phyloP scores from a whole-genome alignment of 2,113 vertebrate species.

The Haliaeetus leucogaster region DNA sequence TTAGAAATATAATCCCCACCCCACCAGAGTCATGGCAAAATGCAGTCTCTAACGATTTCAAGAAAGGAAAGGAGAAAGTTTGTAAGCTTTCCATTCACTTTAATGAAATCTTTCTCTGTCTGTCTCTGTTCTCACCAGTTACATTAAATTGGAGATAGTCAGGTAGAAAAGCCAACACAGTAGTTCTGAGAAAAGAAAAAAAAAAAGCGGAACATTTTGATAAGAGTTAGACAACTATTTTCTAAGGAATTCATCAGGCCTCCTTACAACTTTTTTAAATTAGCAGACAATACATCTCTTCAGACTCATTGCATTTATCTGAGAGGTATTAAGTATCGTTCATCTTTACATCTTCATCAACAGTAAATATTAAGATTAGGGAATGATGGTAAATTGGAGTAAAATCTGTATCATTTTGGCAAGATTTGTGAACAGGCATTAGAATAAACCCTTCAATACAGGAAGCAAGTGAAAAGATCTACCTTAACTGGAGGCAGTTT shows the following conservation, averaged over 20 bases:
- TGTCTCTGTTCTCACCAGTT: neutral
- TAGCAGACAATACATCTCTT: neutral
- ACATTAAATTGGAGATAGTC: neutral
- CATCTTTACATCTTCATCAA: neutral
- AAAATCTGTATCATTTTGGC: neutral
- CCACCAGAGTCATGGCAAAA: neutral
- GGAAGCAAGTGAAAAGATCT: neutral
- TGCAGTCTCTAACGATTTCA: neutral
- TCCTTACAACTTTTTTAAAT: neutral
- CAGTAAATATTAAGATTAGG: neutral
- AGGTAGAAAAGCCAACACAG: neutral
- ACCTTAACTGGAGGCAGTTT: neutral
- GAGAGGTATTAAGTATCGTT: neutral
- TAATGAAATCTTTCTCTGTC: neutral
- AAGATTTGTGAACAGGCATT: neutral
- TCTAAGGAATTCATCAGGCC: neutral
- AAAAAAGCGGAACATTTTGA: neutral
- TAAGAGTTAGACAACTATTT: neutral
- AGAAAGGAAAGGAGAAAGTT: neutral
- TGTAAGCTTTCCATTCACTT: neutral
- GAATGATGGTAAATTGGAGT: neutral
- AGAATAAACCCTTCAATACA: neutral
- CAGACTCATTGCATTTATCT: neutral
- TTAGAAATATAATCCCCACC: neutral
- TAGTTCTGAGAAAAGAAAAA: neutral